A percentile compares a stretch with the other conserved stretches of the same genome.
Evolutionary conservation across 1,140 invertebrate species (phyloP).

Genomic region (Neodiprion virginianus): DNA sequence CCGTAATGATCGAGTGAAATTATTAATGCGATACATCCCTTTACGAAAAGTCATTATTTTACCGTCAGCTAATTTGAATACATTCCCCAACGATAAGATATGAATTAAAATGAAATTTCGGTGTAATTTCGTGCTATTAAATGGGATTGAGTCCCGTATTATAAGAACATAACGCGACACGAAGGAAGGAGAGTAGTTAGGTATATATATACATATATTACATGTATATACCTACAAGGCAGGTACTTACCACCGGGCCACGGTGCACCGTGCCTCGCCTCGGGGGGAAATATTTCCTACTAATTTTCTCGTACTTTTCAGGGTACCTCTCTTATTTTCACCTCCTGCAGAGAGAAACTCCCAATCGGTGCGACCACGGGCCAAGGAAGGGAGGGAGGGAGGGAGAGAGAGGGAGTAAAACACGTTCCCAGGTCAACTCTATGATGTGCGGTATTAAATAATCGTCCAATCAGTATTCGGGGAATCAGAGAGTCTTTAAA

Average conservation of each 20-base stretch:
- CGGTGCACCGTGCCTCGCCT: neutral
- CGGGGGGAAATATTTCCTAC: neutral
- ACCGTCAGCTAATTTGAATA: constrained; percentile 57
- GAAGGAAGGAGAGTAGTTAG: too few relatives aligned
- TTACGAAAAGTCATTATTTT: constrained; percentile 50
- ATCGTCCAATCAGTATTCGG: constrained; percentile 57
- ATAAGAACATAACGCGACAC: too few relatives aligned
- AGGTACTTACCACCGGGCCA: too few relatives aligned
- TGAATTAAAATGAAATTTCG: constrained; percentile 64
- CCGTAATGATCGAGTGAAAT: constrained; percentile 61
- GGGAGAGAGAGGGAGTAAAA: constrained; percentile 1
- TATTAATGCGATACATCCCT: constrained; percentile 5
- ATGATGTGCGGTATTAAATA: constrained; percentile 50
- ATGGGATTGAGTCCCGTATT: constrained; percentile 44
- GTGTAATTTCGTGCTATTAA: constrained; percentile 61
- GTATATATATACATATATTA: too few relatives aligned
- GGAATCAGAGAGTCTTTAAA: constrained; percentile 53
- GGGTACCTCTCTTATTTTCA: neutral
- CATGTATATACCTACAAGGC: too few relatives aligned
- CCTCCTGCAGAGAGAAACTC: neutral
- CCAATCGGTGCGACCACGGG: too few relatives aligned
- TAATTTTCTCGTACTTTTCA: constrained; percentile 2
- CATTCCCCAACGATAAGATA: constrained; percentile 48
- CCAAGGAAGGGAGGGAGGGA: too few relatives aligned
- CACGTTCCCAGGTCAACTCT: constrained; percentile 32